Evolutionary conservation across 2,113 vertebrate species (phyloP).

Genomic region (Bujurquina vittata): DNA sequence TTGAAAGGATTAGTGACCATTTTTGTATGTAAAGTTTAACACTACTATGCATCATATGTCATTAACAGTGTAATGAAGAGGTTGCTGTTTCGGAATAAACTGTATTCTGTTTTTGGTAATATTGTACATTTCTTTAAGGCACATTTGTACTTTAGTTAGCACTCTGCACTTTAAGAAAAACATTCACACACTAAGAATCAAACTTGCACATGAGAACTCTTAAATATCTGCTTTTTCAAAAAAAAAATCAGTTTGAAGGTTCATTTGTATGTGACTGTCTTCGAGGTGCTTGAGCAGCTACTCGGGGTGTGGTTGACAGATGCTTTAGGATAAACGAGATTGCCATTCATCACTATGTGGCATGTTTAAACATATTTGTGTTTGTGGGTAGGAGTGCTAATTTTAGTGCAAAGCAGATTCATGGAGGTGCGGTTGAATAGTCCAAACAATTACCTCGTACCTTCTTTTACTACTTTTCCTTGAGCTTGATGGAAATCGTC

Average conservation of each 20-base stretch:
- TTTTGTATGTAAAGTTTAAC: conserved; percentile 56
- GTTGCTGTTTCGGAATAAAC: conserved; percentile 10
- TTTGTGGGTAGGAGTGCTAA: background rate
- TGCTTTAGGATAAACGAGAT: background rate
- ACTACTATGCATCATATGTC: conserved; percentile 45
- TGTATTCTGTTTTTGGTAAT: background rate
- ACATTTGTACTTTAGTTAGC: background rate
- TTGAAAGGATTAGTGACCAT: conserved; percentile 37
- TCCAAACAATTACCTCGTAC: background rate
- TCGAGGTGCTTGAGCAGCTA: background rate
- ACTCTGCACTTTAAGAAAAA: background rate
- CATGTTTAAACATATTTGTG: background rate
- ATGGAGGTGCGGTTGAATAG: background rate
- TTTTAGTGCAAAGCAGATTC: background rate
- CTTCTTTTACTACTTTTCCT: background rate
- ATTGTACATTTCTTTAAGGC: accelerated
- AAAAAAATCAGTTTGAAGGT: background rate
- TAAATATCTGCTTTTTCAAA: too few species aligned
- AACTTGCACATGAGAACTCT: background rate
- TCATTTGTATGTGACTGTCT: background rate
- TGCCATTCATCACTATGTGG: background rate
- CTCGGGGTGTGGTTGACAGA: background rate
- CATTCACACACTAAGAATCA: background rate
- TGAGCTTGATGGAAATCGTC: background rate
- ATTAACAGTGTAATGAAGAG: conserved; percentile 19